Conservation (phyloP, 2,113 vertebrate genomes). For the Alethe castanea region DNA sequence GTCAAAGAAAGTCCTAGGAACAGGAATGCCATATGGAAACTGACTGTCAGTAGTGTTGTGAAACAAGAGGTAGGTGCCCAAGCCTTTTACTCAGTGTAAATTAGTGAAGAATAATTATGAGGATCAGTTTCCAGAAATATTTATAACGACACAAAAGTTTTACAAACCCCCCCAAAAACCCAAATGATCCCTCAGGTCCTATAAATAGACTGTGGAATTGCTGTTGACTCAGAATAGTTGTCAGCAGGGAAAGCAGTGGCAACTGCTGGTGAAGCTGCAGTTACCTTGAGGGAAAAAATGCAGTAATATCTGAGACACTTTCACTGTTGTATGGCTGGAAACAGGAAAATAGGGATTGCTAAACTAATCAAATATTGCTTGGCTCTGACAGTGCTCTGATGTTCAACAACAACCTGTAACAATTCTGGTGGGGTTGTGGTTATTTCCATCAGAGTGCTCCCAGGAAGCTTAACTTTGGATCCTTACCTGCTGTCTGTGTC, state of each 20-base stretch:
- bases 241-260: background rate
- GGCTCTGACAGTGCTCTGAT: background rate
- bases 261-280: background rate
- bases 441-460: background rate
- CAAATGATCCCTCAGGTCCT: background rate
- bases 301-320: background rate
- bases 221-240: background rate
- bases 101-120: background rate
- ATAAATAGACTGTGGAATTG: background rate
- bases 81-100: background rate
- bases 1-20: background rate
- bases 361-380: background rate
- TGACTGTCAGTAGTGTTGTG: background rate
- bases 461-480: background rate
- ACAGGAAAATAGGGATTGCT: background rate
- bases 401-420: background rate
- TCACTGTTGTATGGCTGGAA: background rate
- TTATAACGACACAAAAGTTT: background rate
- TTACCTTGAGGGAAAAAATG: background rate
- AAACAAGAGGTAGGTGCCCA: background rate
- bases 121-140: background rate
- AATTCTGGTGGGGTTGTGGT: rapidly evolving
- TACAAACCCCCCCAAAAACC: background rate
- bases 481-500: background rate
- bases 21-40: background rate